These are phyloP conservation scores for Chromobotia macracanthus DNA, from an alignment of 2,797 vertebrate genomes.

Conservation along the genomic window DNA sequence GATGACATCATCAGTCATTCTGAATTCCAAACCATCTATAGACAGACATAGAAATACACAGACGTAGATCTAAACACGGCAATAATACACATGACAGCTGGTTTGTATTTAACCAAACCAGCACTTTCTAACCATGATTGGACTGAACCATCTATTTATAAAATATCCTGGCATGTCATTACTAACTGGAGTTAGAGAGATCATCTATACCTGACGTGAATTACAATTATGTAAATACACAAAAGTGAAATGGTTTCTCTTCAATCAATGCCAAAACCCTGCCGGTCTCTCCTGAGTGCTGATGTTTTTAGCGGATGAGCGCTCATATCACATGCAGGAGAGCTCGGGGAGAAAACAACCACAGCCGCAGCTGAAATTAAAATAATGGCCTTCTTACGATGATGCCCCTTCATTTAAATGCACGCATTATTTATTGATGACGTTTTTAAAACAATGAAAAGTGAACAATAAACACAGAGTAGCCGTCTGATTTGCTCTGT, in stretches of 20 bases:
- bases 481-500: conserved; percentile 8
- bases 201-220: not conserved
- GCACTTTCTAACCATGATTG: too few species aligned
- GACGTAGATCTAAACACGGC: too few species aligned
- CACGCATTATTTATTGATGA: conserved; percentile 44
- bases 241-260: not conserved
- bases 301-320: conserved; percentile 21
- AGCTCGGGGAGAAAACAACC: conserved; percentile 21
- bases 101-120: too few species aligned
- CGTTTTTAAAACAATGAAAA: conserved; percentile 44
- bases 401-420: conserved; percentile 40
- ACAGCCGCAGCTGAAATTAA: conserved; percentile 32
- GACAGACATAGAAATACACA: too few species aligned
- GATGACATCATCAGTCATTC: not conserved
- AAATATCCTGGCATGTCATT: too few species aligned
- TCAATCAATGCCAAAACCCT: not conserved
- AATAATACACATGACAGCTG: too few species aligned
- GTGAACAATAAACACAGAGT: conserved; percentile 34
- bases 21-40: not conserved
- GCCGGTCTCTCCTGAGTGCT: not conserved
- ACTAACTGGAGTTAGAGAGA: not conserved
- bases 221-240: not conserved
- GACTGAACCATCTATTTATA: too few species aligned
- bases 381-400: conserved; percentile 39
- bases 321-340: conserved; percentile 26